These are phyloP conservation scores for Hippocampus barbouri DNA, from an alignment of 2,113 vertebrate genomes.

Conservation along the genomic window DNA sequence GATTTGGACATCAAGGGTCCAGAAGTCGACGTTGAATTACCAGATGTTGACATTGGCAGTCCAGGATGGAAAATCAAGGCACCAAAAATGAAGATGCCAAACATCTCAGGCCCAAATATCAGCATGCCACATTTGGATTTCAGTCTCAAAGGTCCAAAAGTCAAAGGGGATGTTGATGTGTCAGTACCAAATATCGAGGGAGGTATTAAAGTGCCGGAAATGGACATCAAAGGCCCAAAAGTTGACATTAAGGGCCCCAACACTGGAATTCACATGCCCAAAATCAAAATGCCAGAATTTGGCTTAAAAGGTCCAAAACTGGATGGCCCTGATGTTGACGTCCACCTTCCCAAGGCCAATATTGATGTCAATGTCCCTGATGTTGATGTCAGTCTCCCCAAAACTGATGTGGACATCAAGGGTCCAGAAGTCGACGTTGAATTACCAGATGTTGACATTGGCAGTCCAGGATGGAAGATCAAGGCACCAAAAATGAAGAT, in stretches of 20 bases:
- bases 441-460: background rate
- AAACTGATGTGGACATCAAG: background rate
- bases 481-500: conserved; percentile 7
- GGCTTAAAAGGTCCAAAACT: no score
- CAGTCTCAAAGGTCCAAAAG: background rate
- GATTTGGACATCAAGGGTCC: conserved; percentile 20
- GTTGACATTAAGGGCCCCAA: conserved; percentile 6
- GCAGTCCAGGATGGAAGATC: no score
- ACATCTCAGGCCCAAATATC: conserved; percentile 15
- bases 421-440: background rate
- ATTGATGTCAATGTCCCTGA: conserved; percentile 1
- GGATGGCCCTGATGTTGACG: no score
- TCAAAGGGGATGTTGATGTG: conserved; percentile 23
- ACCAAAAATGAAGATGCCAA: conserved; percentile 21
- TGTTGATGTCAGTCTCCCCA: background rate
- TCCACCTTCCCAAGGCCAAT: conserved; percentile 1
- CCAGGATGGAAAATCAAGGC: conserved; percentile 9
- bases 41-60: conserved; percentile 12
- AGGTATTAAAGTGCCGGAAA: background rate
- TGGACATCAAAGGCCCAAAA: conserved; percentile 7
- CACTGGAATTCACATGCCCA: no score
- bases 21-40: conserved; percentile 13
- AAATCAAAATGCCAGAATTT: no score
- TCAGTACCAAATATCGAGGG: conserved; percentile 8
- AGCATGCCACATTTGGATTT: conserved; percentile 43